Base-by-base conservation (phyloP, 2,113 vertebrate species). In the Ageneiosus marmoratus region DNA sequence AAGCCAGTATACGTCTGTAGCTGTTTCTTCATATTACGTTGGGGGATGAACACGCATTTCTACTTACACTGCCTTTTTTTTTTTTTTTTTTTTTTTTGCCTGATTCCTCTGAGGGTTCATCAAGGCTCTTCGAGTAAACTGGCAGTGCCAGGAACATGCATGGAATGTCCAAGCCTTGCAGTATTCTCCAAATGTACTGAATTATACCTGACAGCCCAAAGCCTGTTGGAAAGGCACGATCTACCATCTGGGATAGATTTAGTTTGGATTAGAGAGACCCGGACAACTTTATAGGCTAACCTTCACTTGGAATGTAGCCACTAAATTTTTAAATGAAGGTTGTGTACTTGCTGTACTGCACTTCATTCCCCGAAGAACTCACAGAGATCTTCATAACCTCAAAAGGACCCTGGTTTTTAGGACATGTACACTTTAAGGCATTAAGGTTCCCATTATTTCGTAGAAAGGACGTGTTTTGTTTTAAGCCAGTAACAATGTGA, bases 121-220 rank as follows among this genome's bases (percentile, higher is more conserved):
- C 55, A 41, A 46, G 81, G 67, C 63, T 82, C 32, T 32, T 77
- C 5, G 85, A 85, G 69, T 86, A 84, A 85, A 82, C 86, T 76
- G 83, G 87, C 87, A 84, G 91, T 92, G 90, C 92, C 91, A 91
- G 92, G 88, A 92, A 83, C 90, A 70, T 81, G 13, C 63, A 73
- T 90, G 90, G 93, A 93, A 93, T 93, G 92, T 56, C 86, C 77
- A 79, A 89, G 89, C 84, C 90, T 88, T 86, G 89, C 86, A 88
- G 84, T 84, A 90, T 91, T 89, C 88, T 90, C 86, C 84, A 85
- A 88, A 91, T 89, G 86, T 90, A 81, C 80, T 92, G 91, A 93
- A 93, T 93, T 91, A 91, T 90, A 87, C 69, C 53, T 92, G 92
- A 94, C 90, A 91, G 88, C 87, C 89, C 73, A 85, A 87, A 89